These are phyloP conservation scores for Choloepus hoffmanni DNA, from an alignment of 2,113 vertebrate genomes.

Conservation along the genomic window DNA sequence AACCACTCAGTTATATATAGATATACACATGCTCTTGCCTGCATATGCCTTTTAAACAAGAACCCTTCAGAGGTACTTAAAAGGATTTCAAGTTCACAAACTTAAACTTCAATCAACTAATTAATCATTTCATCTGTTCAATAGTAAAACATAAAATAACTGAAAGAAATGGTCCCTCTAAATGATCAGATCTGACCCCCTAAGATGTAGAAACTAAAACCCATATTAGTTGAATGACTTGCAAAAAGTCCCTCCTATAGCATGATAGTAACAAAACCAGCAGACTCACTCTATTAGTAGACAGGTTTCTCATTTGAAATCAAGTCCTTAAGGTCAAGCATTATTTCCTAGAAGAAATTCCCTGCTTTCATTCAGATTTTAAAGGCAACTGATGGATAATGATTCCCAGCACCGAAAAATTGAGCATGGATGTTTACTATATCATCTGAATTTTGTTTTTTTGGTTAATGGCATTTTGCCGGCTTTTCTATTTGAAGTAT, in stretches of 20 bases:
- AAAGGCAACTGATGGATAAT: background rate
- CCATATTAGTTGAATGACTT: background rate
- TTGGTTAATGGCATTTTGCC: background rate
- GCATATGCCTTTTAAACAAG: background rate
- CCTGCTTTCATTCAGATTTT: background rate
- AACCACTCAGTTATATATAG: background rate
- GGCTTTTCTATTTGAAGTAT: background rate
- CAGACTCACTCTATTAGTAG: background rate
- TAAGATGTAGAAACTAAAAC: background rate
- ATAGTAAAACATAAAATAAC: background rate
- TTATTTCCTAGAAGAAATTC: constrained; percentile 29
- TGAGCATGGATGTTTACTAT: background rate
- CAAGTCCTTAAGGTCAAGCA: constrained; percentile 26
- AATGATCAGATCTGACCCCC: background rate
- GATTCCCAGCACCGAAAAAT: background rate
- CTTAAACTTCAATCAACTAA: background rate
- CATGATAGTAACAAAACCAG: background rate
- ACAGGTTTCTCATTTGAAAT: background rate
- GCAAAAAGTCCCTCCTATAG: background rate
- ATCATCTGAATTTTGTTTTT: background rate
- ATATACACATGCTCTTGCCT: background rate
- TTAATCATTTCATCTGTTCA: background rate
- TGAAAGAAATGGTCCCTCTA: background rate
- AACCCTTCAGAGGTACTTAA: background rate
- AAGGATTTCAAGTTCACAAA: background rate